Base-by-base conservation (phyloP, 2,113 vertebrate species). In the Sylvietta virens region DNA sequence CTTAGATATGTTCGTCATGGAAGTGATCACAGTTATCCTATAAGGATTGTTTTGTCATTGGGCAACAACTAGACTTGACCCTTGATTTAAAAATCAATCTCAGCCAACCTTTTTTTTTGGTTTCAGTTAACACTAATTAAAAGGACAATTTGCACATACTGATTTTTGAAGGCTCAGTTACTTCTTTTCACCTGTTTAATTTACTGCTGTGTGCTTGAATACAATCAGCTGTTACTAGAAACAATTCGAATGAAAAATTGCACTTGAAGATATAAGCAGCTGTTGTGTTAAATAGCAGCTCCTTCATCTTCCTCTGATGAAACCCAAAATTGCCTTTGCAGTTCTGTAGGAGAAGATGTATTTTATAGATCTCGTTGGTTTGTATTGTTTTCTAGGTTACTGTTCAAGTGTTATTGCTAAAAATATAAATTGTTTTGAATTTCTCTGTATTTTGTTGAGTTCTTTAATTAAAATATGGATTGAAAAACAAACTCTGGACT, bases 161-260 rank as follows among this genome's bases (percentile, higher is more conserved):
- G 40, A 57, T 90, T 93, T 89, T 95, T 92, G 37, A 73, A 85
- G 35, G 8, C 50, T 80, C 31, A 67, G 28, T 88, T 90, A 27
- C 62, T 79, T 88, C 62, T 82, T 45, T 92, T 86, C 58, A 73
- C 64, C 26, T 65, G 8, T 72, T 76, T 61, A 65, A 80, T 77
- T 86, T 86, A 87, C 53, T 84, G 58, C 51, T 80, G n/a, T 72
- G 37, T 65, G 40, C 42, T 80, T 57, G 42, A 72, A 69, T 86
- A 61, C 50, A 76, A 58, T 90, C 74, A 83, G 14, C 40, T 76
- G 37, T 90, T 90, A 86, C n/a, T 69, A 65, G 62, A 90, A 93
- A 69, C 50, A 80, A 77, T 80, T 80, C 45, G 80, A 72, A 83
- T 80, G 39, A 93, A 93, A 93, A 88, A 80, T 83, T 85, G n/a